phyloP scores from a whole-genome alignment of 2,113 vertebrate species.

The Calyptommatus sinebrachiatus region DNA sequence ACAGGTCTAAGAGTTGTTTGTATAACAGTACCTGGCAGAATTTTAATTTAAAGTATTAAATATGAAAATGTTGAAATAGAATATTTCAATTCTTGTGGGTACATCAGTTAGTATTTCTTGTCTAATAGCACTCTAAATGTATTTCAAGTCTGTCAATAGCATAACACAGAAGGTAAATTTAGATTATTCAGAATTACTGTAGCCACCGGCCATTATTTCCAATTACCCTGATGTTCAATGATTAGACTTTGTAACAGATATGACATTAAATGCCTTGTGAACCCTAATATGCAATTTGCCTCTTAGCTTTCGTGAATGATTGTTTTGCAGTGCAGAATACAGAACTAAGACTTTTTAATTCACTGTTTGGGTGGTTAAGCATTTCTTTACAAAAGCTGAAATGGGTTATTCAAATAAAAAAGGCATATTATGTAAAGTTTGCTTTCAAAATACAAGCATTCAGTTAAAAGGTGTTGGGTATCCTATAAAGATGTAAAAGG shows the following conservation, averaged over 20 bases:
- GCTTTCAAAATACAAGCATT: slow-evolving; percentile 18
- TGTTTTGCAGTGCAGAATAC: slow-evolving; percentile 4
- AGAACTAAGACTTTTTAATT: background rate
- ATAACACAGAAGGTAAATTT: background rate
- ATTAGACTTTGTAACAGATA: slow-evolving; percentile 20
- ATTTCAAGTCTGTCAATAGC: slow-evolving; percentile 22
- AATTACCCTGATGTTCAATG: slow-evolving; percentile 40
- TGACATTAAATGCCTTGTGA: slow-evolving; percentile 37
- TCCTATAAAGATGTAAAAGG: background rate
- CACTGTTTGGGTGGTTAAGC: background rate
- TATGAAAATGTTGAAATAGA: background rate
- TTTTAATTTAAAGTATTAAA: background rate
- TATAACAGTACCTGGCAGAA: background rate
- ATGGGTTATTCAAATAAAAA: background rate
- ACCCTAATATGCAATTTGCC: slow-evolving; percentile 14
- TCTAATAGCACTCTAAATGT: background rate
- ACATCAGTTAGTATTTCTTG: slow-evolving; percentile 5
- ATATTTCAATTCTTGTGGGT: background rate
- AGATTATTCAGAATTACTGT: slow-evolving; percentile 29
- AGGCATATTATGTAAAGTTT: background rate
- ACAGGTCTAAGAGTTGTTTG: background rate
- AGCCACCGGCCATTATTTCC: slow-evolving; percentile 36
- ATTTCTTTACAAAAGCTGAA: background rate
- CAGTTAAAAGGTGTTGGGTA: background rate
- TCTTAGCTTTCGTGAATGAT: background rate